phyloP scores from a whole-genome alignment of 1,140 invertebrate species.

The Lepidotrigona ventralis region DNA sequence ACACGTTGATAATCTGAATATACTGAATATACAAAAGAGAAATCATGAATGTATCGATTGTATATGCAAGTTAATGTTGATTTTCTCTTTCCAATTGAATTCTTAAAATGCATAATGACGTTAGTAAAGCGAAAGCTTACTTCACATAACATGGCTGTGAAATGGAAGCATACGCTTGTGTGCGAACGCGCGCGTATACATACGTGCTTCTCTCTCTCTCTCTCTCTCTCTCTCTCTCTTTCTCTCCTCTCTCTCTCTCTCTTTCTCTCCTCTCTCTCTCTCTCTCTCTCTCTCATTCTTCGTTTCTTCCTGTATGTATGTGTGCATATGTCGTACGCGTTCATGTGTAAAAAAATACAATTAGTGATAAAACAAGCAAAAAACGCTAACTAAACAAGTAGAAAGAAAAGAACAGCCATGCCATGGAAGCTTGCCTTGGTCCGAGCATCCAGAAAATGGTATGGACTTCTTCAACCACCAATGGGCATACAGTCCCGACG shows the following conservation, averaged over 20 bases:
- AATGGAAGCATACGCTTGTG: constrained; percentile 50
- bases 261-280: too few species aligned
- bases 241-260: too few species aligned
- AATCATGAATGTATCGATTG: neutral
- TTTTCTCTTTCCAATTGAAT: neutral
- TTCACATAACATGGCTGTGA: constrained; percentile 81
- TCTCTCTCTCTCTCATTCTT: neutral
- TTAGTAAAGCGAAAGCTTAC: constrained; percentile 79
- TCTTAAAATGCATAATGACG: constrained; percentile 4
- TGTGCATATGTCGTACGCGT: neutral
- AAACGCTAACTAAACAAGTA: constrained; percentile 61
- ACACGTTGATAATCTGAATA: neutral
- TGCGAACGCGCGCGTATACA: neutral
- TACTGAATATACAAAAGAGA: neutral
- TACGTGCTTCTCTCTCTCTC: too few species aligned
- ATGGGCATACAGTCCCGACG: constrained; percentile 92
- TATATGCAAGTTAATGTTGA: neutral
- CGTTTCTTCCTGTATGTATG: neutral
- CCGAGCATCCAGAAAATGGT: constrained; percentile 80
- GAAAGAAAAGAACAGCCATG: constrained; percentile 76
- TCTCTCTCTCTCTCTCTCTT: too few species aligned
- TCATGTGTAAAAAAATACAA: constrained; percentile 52
- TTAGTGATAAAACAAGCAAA: constrained; percentile 70
- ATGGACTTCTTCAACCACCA: constrained; percentile 95
- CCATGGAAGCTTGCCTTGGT: constrained; percentile 81